A percentile compares a stretch with the other conserved stretches of the same genome.
phyloP scores from a whole-genome alignment of 2,888 invertebrate species.

The Junonia oenone region DNA sequence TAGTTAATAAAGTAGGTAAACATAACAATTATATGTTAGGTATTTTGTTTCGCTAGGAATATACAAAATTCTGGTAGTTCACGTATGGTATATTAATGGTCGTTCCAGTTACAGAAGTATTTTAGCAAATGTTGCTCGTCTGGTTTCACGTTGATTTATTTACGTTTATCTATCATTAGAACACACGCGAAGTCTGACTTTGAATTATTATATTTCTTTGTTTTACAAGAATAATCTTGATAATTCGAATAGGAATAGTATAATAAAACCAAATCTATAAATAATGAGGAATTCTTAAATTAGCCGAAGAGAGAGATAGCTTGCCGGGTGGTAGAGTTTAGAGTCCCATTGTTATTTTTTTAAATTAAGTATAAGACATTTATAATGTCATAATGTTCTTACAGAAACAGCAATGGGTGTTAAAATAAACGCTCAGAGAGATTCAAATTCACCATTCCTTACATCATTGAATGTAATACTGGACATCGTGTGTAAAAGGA shows the following conservation, averaged over 20 bases:
- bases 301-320: no score
- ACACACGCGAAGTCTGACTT: conserved; percentile 21
- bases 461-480: conserved; percentile 45
- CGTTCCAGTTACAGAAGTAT: conserved; percentile 12
- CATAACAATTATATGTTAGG: neutral
- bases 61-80: neutral
- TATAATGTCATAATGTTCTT: no score
- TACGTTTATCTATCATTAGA: conserved; percentile 18
- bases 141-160: conserved; percentile 16
- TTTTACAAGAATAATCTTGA: neutral
- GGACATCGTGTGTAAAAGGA: conserved; percentile 53
- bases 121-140: conserved; percentile 9
- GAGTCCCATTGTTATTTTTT: neutral
- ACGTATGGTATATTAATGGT: conserved; percentile 6
- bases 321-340: neutral
- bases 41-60: neutral
- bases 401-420: conserved; percentile 66
- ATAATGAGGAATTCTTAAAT: no score
- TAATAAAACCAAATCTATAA: no score
- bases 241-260: no score
- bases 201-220: conserved; percentile 13
- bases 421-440: conserved; percentile 55
- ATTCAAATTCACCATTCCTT: conserved; percentile 52
- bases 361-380: no score
- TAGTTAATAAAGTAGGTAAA: no score